Evolutionary conservation across 2,113 vertebrate species (phyloP).

Genomic region (Columba livia): DNA sequence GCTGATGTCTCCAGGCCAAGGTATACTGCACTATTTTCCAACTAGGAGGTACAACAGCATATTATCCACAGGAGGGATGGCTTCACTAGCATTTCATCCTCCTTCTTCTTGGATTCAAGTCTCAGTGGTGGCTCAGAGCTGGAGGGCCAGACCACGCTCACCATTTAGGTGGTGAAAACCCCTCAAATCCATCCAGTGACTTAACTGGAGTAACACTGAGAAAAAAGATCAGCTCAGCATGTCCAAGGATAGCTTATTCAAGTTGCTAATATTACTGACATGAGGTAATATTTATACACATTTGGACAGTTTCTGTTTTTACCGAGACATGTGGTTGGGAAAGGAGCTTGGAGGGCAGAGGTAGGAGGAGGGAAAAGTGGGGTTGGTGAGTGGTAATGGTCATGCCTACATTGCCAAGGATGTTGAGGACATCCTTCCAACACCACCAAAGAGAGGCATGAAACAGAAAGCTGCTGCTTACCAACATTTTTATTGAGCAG

Average conservation of each 20-base stretch:
- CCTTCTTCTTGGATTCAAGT: not conserved
- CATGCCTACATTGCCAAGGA: not conserved
- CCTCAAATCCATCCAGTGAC: not conserved
- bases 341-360: not conserved
- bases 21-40: not conserved
- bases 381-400: not conserved
- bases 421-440: fast-evolving
- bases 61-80: not conserved
- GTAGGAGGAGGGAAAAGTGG: not conserved
- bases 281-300: not conserved
- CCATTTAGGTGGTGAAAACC: not conserved
- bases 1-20: not conserved
- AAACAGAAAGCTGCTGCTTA: not conserved
- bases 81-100: not conserved
- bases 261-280: not conserved
- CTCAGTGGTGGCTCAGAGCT: not conserved
- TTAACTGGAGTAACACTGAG: not conserved
- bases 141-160: not conserved
- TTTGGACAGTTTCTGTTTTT: not conserved
- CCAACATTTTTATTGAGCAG: not conserved
- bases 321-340: not conserved
- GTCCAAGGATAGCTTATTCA: not conserved
- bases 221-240: not conserved
- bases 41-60: not conserved
- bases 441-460: not conserved